These are phyloP conservation scores for Rousettus madagascariensis DNA, from an alignment of 2,797 vertebrate genomes.

Conservation along the genomic window DNA sequence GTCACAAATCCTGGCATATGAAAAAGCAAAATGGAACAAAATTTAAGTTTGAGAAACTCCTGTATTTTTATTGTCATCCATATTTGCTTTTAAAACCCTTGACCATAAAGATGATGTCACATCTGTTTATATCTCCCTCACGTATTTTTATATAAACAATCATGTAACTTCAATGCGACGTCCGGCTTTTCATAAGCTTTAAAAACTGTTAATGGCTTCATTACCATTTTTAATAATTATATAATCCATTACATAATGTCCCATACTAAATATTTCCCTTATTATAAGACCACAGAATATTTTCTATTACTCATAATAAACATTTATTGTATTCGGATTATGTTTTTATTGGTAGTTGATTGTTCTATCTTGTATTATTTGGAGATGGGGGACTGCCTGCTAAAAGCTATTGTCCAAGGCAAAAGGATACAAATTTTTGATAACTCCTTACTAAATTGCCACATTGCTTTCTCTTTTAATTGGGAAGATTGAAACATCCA, in stretches of 20 bases:
- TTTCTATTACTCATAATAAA: background rate
- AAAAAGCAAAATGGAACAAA: conserved; percentile 24
- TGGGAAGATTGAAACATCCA: background rate
- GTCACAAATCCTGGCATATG: background rate
- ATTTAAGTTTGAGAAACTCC: background rate
- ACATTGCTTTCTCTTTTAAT: conserved; percentile 33
- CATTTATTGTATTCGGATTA: background rate
- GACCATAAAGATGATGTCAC: background rate
- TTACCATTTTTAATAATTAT: background rate
- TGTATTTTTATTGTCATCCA: background rate
- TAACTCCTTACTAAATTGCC: background rate
- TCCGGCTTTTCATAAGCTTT: background rate
- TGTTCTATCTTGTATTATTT: background rate
- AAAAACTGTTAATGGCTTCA: background rate
- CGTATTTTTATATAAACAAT: background rate
- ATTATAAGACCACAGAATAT: background rate
- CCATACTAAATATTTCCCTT: background rate
- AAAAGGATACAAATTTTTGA: background rate
- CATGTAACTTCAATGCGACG: background rate
- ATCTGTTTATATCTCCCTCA: background rate
- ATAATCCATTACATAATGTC: background rate
- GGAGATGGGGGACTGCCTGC: background rate
- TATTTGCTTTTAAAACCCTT: background rate
- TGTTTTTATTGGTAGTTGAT: background rate
- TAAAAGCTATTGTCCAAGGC: background rate